These are phyloP conservation scores for Otolemur garnettii DNA, from an alignment of 2,113 vertebrate species.

Conservation along the genomic window DNA sequence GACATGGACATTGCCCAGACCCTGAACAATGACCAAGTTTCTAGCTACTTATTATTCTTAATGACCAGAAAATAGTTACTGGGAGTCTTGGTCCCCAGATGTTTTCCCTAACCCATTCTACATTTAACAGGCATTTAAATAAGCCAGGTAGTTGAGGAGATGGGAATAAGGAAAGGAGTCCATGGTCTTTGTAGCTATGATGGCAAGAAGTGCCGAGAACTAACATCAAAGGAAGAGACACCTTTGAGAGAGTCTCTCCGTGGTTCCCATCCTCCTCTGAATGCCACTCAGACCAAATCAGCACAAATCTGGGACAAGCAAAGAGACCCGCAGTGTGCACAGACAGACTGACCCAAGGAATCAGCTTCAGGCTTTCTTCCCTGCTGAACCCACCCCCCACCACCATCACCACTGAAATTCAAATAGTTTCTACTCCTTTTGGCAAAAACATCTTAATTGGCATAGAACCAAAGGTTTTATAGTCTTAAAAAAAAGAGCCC, in stretches of 20 bases:
- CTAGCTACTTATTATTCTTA: neutral
- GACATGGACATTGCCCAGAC: neutral
- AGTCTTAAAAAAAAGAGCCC: neutral
- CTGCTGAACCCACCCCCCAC: neutral
- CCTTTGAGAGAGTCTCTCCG: neutral
- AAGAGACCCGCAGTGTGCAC: neutral
- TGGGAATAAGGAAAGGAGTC: neutral
- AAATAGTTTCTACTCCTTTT: neutral
- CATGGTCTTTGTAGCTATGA: neutral
- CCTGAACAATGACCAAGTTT: neutral
- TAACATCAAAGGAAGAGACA: neutral
- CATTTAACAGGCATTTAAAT: neutral
- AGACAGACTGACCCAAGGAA: accelerated
- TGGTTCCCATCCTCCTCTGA: neutral
- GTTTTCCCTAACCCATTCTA: neutral
- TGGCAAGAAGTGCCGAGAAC: neutral
- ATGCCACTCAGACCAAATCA: neutral
- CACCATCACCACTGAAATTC: neutral
- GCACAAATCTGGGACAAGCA: neutral
- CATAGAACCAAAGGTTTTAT: neutral
- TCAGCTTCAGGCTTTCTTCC: neutral
- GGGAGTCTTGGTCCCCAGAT: neutral
- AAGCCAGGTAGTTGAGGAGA: neutral
- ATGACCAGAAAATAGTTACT: neutral
- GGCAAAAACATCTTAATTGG: neutral